Conservation (phyloP, 2,113 vertebrate species). For the Corythoichthys intestinalis region DNA sequence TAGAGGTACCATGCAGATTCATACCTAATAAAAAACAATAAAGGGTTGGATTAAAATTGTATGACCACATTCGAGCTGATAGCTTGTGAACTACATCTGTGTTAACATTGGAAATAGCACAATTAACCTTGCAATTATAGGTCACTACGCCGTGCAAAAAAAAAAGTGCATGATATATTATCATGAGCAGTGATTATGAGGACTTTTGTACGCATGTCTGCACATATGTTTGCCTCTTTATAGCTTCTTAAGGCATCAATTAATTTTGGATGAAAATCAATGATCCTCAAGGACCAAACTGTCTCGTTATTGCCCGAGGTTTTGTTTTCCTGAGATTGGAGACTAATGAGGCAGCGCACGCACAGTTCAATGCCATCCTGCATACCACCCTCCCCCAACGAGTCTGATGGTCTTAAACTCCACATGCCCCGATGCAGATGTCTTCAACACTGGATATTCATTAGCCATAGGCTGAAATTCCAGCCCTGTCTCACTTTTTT, state of each 20-base stretch:
- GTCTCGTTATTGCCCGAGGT: slow-evolving; percentile 37
- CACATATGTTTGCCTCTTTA: slow-evolving; percentile 17
- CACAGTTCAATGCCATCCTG: slow-evolving; percentile 22
- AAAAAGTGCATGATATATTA: not conserved
- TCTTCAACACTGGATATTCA: slow-evolving; percentile 32
- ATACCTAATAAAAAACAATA: slow-evolving; percentile 50
- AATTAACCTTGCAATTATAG: slow-evolving; percentile 39
- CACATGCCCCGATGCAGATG: slow-evolving; percentile 36
- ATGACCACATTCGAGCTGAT: slow-evolving; percentile 20
- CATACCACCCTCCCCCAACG: slow-evolving; percentile 8
- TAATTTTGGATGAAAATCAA: slow-evolving; percentile 48
- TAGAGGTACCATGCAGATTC: slow-evolving; percentile 42
- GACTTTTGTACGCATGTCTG: slow-evolving; percentile 8
- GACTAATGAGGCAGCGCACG: slow-evolving; percentile 42
- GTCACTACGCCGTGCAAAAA: not conserved
- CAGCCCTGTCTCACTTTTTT: slow-evolving; percentile 24
- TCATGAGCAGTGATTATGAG: not conserved
- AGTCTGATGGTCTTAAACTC: slow-evolving; percentile 30
- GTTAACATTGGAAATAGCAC: slow-evolving; percentile 19
- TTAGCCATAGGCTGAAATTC: slow-evolving; percentile 33
- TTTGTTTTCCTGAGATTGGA: slow-evolving; percentile 35
- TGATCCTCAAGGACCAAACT: slow-evolving; percentile 39
- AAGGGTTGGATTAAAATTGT: slow-evolving; percentile 55
- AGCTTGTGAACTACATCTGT: not conserved
- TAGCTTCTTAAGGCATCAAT: slow-evolving; percentile 29